Evolutionary conservation across 2,888 invertebrate species (phyloP).

Genomic region (Napeogenes sylphis): DNA sequence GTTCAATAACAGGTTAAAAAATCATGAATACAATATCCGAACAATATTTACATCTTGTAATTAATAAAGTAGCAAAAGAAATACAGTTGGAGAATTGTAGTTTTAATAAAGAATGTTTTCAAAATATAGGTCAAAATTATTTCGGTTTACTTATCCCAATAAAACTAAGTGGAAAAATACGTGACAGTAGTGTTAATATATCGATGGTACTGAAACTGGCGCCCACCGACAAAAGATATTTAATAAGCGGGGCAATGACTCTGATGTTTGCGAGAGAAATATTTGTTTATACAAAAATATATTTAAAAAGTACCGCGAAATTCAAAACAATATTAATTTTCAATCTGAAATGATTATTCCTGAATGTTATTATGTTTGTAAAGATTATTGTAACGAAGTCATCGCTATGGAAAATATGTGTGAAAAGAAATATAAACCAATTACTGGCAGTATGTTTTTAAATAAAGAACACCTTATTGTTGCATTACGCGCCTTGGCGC

Average conservation of each 20-base stretch:
- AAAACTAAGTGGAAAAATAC: conserved; percentile 40
- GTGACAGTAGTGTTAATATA: conserved; percentile 35
- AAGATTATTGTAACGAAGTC: conserved; percentile 56
- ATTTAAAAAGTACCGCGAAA: conserved; percentile 43
- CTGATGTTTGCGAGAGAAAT: conserved; percentile 60
- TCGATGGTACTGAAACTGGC: conserved; percentile 60
- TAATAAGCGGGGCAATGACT: conserved; percentile 64
- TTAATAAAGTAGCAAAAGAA: conserved; percentile 16
- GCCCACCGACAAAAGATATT: conserved; percentile 59
- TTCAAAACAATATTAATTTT: conserved; percentile 38
- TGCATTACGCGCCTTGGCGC: conserved; percentile 54
- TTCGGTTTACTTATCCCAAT: conserved; percentile 63
- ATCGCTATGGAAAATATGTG: conserved; percentile 62
- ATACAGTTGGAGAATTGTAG: conserved; percentile 37
- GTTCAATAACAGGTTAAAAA: not conserved
- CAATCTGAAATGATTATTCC: conserved; percentile 45
- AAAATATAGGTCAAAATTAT: conserved; percentile 62
- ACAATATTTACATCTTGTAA: conserved; percentile 18
- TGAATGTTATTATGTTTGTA: conserved; percentile 49
- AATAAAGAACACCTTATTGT: conserved; percentile 52
- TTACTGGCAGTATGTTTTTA: conserved; percentile 45
- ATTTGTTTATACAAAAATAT: conserved; percentile 55
- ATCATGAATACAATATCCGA: conserved; percentile 17
- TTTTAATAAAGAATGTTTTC: conserved; percentile 43
- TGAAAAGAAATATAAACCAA: conserved; percentile 49